These are phyloP conservation scores for Heterochromis multidens DNA, from an alignment of 2,113 vertebrate species.

Conservation along the genomic window DNA sequence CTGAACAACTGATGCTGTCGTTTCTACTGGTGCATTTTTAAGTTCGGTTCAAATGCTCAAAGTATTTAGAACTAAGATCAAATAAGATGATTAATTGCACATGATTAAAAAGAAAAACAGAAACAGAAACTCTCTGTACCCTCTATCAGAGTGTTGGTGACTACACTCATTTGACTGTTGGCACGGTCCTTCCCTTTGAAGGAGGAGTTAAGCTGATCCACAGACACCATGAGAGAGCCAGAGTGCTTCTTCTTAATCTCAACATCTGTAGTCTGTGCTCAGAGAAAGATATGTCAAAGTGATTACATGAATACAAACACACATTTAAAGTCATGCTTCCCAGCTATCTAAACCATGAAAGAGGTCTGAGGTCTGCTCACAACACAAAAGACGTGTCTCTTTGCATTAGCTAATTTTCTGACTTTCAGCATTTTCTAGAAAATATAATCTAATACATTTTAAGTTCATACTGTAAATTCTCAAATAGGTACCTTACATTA, in stretches of 20 bases:
- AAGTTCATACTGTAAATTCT: constrained; percentile 34
- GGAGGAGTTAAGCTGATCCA: constrained; percentile 93
- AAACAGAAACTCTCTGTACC: constrained; percentile 70
- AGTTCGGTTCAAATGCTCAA: background rate
- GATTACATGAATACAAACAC: background rate
- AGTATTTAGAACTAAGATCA: background rate
- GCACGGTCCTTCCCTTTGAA: constrained; percentile 91
- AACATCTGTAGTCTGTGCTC: constrained; percentile 87
- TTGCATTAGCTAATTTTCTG: background rate
- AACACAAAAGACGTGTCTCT: background rate
- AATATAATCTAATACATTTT: background rate
- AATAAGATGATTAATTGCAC: background rate
- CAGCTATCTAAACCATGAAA: background rate
- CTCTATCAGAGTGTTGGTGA: constrained; percentile 94
- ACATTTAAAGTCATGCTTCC: background rate
- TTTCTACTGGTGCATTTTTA: background rate
- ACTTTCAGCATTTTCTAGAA: background rate
- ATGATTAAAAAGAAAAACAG: background rate
- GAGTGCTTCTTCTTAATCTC: constrained; percentile 94
- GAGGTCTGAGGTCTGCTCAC: background rate
- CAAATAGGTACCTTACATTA: constrained; percentile 14
- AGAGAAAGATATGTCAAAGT: constrained; percentile 34
- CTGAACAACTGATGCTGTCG: background rate
- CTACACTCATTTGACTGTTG: constrained; percentile 92
- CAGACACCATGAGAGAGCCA: constrained; percentile 93